Evolutionary conservation across 2,888 invertebrate genomes (phyloP), one percentile per base, ranked within the genome.

Genomic region (Leptura quadrifasciata): DNA sequence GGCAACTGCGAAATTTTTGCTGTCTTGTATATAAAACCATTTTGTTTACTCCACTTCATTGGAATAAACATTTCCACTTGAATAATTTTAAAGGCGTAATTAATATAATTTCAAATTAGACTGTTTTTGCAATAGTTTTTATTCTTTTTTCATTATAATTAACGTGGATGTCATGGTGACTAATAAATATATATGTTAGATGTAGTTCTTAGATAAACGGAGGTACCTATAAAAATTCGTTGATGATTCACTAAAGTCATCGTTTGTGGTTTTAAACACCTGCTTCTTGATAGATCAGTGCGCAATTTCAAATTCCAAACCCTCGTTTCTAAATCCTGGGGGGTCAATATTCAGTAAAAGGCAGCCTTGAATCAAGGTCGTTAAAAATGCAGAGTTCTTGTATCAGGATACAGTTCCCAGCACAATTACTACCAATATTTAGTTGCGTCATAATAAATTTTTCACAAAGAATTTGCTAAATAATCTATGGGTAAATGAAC

Each of bases 291-390:
- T 47, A 47, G 47, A n/a, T n/a, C 12, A 47, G 12, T n/a, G 47
- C 47, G 47, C 47, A 47, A 47, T 47, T 18, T 15, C 57, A 21
- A 57, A 57, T 21, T 15, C 57, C 21, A 5, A 57, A 57, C 57
- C 57, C 57, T 18, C 10, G 20, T 57, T 18, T 57, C 9, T 57
- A 10, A 57, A 20, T 18, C 35, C 24, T 24, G 17, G 27, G 61
- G 61, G 63, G 31, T 63, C 63, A 63, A 63, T 24, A 63, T 31
- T 63, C 61, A 21, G 8, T 10, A 39, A 63, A 18, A 10, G 17
- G 10, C 12, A 20, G 39, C 63, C 63, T 63, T 63, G 63, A 63
- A 10, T 63, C 63, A 63, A 63, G 63, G 63, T 18, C 63, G n/a
- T 18, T 39, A 17, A 63, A 31, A 24, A 39, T 63, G 63, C 63